Evolutionary conservation across 2,888 invertebrate genomes (phyloP).

Genomic region (Pandemis corylana): DNA sequence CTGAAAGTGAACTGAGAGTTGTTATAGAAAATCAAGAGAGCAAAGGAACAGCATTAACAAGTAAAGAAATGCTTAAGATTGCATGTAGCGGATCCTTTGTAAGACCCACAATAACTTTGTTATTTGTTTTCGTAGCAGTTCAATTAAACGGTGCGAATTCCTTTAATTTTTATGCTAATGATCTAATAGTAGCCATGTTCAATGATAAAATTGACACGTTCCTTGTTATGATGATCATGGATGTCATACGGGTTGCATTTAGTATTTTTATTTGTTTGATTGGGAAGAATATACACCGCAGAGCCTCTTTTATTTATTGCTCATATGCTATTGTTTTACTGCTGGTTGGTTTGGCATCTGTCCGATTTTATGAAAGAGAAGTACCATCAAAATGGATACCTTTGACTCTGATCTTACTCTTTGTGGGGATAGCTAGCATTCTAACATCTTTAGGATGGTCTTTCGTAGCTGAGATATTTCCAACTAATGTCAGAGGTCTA

Average conservation of each 20-base stretch:
- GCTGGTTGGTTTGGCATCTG: not conserved
- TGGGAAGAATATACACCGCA: not conserved
- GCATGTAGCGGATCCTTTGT: slow-evolving; percentile 1
- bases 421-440: not conserved
- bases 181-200: not conserved
- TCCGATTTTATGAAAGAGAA: not conserved
- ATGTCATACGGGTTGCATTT: not conserved
- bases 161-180: not conserved
- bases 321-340: not conserved
- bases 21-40: slow-evolving; percentile 53
- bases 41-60: slow-evolving; percentile 36
- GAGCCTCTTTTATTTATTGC: not conserved
- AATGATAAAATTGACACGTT: slow-evolving; percentile 4
- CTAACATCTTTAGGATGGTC: not conserved
- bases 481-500: not conserved
- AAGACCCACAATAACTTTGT: not conserved
- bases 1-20: slow-evolving; percentile 56
- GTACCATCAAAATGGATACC: slow-evolving; percentile 2
- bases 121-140: not conserved
- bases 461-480: not conserved
- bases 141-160: not conserved
- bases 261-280: not conserved
- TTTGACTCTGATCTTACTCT: not conserved
- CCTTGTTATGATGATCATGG: slow-evolving; percentile 1
- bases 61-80: slow-evolving; percentile 49